Base-by-base conservation (phyloP, 2,113 vertebrate genomes). In the Xiphophorus couchianus region DNA sequence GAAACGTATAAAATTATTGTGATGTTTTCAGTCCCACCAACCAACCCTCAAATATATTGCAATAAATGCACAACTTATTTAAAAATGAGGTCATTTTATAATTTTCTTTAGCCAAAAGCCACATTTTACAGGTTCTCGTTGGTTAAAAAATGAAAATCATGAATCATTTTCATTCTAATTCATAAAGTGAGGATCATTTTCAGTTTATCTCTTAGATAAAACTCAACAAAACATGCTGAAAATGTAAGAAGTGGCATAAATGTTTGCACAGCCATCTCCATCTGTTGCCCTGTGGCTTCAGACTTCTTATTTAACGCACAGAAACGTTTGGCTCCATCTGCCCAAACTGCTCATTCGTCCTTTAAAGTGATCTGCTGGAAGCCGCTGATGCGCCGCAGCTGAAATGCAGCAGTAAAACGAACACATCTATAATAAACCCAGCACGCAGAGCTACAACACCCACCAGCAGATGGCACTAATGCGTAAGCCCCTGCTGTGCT, bases 391-490 rank as follows among this genome's bases (percentile, higher is more conserved):
- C 80, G 82, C 76, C 44, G n/a, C 17, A 19, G 17, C 12, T 9
- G 27, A 62, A 27, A 31, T 19, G 15, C 33, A 66, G 35, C 33
- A 27, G 64, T 62, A 33, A 61, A 61, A 65, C 2, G 19, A 8
- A 7, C 37, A 72, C 39, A 15, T 19, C 5, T 48, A 51, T 13
- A 62, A 14, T 58, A n/a, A 58, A 58, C 7, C 25, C 22, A 68
- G 5, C 33, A 14, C 10, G 29, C 22, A 15, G 17, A 35, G 8
- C 0, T 13, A 29, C n/a, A 1, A 19, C 33, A 54, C 31, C 4
- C n/a, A 10, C 88, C 91, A 88, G 85, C 82, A 93, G 90, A 76
- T 91, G 91, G 90, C 84, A 69, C 15, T 51, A 62, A 73, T 19
- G 62, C 33, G 62, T 65, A 80, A n/a, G 75, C 37, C 30, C 39